These are phyloP conservation scores for Pseudomyrmex cubaensis DNA, from an alignment of 1,140 invertebrate genomes.

Conservation along the genomic window DNA sequence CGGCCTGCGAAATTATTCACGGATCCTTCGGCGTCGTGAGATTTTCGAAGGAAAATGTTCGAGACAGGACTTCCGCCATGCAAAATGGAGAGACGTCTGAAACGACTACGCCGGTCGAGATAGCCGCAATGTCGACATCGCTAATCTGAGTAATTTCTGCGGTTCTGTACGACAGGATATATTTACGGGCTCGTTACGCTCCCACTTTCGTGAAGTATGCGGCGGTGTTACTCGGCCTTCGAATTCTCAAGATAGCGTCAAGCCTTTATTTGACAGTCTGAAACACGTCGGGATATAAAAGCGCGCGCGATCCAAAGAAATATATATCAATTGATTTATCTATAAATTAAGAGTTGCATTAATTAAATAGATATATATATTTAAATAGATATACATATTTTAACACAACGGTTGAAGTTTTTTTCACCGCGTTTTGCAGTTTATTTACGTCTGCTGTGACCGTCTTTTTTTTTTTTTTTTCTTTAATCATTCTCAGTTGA, in stretches of 20 bases:
- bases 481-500: neutral
- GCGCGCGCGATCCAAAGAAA: no score
- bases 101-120: neutral
- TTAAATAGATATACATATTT: no score
- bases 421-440: neutral
- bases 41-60: slow-evolving; percentile 29
- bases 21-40: neutral
- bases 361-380: no score
- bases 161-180: slow-evolving; percentile 9
- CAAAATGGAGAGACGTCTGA: slow-evolving; percentile 33
- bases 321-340: no score
- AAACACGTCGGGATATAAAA: neutral
- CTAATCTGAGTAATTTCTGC: slow-evolving; percentile 52
- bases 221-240: slow-evolving; percentile 11
- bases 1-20: slow-evolving; percentile 44
- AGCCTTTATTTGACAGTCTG: slow-evolving; percentile 26
- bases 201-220: slow-evolving; percentile 38
- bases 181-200: slow-evolving; percentile 50
- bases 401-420: neutral
- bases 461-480: neutral
- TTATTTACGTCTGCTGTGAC: neutral
- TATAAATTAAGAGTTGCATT: no score
- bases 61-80: neutral
- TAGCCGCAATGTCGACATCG: slow-evolving; percentile 8
- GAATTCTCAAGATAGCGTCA: slow-evolving; percentile 33